A percentile compares a stretch with the other conserved stretches of the same genome.
Evolutionary conservation across 2,113 vertebrate species (phyloP).

Genomic region (Dissostichus mawsoni): DNA sequence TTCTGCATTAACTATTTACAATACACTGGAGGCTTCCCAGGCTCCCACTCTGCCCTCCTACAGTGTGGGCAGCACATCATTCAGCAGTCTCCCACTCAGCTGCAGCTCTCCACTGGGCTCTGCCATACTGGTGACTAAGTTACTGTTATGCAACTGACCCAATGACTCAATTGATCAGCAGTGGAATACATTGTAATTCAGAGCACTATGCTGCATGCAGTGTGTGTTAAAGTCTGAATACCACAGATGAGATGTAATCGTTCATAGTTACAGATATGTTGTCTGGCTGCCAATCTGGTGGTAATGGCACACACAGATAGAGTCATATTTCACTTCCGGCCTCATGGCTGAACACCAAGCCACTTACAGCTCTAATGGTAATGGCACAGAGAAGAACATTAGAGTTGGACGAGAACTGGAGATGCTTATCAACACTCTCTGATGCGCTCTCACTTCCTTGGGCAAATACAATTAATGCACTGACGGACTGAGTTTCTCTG

Average conservation of each 20-base stretch:
- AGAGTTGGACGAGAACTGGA: slow-evolving; percentile 47
- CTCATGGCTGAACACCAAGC: slow-evolving; percentile 39
- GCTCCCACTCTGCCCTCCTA: slow-evolving; percentile 75
- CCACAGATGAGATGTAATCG: slow-evolving; percentile 25
- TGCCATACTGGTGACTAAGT: slow-evolving; percentile 77
- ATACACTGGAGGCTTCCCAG: slow-evolving; percentile 65
- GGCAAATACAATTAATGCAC: slow-evolving; percentile 67
- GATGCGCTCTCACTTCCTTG: slow-evolving; percentile 52
- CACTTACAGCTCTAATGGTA: slow-evolving; percentile 43
- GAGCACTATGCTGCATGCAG: slow-evolving; percentile 6
- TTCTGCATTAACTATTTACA: slow-evolving; percentile 77
- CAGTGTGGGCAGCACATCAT: slow-evolving; percentile 75
- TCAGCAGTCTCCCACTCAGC: slow-evolving; percentile 73
- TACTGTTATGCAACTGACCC: slow-evolving; percentile 78
- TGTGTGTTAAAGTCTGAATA: slow-evolving; percentile 21
- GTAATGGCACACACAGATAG: slow-evolving; percentile 36
- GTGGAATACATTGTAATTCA: slow-evolving; percentile 52
- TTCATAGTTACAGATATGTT: slow-evolving; percentile 20
- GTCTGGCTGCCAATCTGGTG: slow-evolving; percentile 13
- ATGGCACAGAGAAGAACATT: slow-evolving; percentile 59
- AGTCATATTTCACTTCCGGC: slow-evolving; percentile 65
- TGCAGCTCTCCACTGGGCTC: slow-evolving; percentile 61
- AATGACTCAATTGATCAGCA: slow-evolving; percentile 73
- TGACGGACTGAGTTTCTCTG: slow-evolving; percentile 28
- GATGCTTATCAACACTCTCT: slow-evolving; percentile 60